Conservation (phyloP, 1,140 invertebrate species). For the Pogonomyrmex barbatus region DNA sequence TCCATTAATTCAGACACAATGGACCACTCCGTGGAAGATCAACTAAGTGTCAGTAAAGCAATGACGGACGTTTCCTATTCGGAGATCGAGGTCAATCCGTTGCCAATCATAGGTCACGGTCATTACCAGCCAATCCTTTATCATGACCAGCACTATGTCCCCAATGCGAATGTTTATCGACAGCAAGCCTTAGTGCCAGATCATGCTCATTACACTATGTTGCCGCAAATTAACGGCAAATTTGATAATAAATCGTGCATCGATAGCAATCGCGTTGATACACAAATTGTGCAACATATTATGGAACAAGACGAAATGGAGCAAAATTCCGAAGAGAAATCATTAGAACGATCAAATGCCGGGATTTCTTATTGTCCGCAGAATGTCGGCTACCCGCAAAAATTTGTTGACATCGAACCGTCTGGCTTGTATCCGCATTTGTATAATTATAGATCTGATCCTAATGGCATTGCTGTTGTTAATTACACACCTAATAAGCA, state of each 20-base stretch:
- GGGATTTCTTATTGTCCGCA: conserved; percentile 73
- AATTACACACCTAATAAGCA: conserved; percentile 82
- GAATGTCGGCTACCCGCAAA: conserved; percentile 74
- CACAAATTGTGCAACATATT: conserved; percentile 42
- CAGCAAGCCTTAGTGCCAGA: conserved; percentile 80
- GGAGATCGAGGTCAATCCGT: conserved; percentile 73
- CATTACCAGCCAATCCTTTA: conserved; percentile 82
- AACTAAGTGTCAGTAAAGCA: conserved; percentile 76
- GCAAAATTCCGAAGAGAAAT: conserved; percentile 67
- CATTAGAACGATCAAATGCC: conserved; percentile 63
- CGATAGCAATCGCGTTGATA: conserved; percentile 23
- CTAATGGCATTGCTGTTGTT: conserved; percentile 82
- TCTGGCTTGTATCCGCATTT: conserved; percentile 82
- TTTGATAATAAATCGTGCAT: conserved; percentile 54
- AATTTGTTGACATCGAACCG: conserved; percentile 80
- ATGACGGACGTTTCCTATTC: conserved; percentile 70
- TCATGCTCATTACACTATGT: conserved; percentile 76
- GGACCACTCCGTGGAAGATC: conserved; percentile 72
- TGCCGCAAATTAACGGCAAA: conserved; percentile 64
- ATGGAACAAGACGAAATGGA: conserved; percentile 47
- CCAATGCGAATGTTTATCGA: conserved; percentile 77
- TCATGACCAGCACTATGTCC: conserved; percentile 77
- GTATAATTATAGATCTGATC: conserved; percentile 81
- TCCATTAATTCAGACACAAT: conserved; percentile 84
- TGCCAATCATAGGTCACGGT: conserved; percentile 73